A percentile compares a stretch with the other conserved stretches of the same genome.
Evolutionary conservation across 2,113 vertebrate species (phyloP).

Genomic region (Lasiurus cinereus): DNA sequence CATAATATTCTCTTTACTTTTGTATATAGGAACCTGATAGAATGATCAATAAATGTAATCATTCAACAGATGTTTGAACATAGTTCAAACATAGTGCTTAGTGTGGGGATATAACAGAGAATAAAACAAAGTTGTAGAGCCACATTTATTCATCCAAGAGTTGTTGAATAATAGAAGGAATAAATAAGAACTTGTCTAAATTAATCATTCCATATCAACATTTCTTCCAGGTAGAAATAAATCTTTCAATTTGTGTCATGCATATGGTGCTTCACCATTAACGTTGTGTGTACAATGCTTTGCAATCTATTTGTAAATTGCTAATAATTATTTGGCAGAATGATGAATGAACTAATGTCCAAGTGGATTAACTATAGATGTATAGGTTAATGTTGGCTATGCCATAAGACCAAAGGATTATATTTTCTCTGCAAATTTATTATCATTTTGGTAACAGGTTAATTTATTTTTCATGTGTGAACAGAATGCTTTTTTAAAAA

Average conservation of each 20-base stretch:
- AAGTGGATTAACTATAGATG: conserved; percentile 27
- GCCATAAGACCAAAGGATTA: background rate
- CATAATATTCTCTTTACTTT: background rate
- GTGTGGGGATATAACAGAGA: background rate
- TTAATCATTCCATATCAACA: background rate
- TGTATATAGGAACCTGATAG: background rate
- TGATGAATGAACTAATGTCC: background rate
- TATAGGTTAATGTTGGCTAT: background rate
- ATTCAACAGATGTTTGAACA: background rate
- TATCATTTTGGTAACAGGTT: conserved; percentile 18
- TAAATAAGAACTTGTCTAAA: background rate
- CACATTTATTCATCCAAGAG: background rate
- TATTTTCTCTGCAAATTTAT: conserved; percentile 42
- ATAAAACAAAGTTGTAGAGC: background rate
- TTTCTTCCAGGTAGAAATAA: background rate
- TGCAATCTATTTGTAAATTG: background rate
- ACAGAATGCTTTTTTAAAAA: background rate
- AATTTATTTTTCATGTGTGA: conserved; percentile 36
- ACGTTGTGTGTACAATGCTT: background rate
- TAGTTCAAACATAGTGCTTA: background rate
- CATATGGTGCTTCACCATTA: background rate
- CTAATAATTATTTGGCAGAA: background rate
- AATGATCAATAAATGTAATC: background rate
- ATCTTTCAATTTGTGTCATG: background rate
- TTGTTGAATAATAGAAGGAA: background rate